Percentiles rank a stretch among this genome's conserved stretches.
phyloP scores from a whole-genome alignment of 2,888 invertebrate species.

The Melieria picta region DNA sequence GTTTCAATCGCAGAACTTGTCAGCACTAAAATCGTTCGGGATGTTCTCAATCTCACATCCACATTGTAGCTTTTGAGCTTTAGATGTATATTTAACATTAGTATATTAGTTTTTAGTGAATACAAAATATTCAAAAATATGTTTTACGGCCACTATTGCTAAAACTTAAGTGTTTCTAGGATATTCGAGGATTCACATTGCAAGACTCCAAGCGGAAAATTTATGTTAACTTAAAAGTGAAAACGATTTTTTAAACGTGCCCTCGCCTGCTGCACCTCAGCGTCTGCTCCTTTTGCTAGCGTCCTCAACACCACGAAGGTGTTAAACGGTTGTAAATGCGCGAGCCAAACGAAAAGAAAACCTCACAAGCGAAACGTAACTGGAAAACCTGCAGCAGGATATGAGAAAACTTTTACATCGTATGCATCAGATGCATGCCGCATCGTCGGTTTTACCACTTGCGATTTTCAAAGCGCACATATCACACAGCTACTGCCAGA shows the following conservation, averaged over 20 bases:
- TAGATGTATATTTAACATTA: too few species aligned
- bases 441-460: neutral
- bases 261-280: neutral
- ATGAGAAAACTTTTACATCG: conserved; percentile 1
- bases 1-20: too few species aligned
- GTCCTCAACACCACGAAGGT: conserved; percentile 32
- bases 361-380: neutral
- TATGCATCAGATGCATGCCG: neutral
- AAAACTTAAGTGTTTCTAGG: too few species aligned
- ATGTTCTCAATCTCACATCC: too few species aligned
- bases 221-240: conserved; percentile 22
- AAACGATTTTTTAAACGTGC: conserved; percentile 12
- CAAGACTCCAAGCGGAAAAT: neutral
- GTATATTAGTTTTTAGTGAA: too few species aligned
- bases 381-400: neutral
- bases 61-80: too few species aligned
- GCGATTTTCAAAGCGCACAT: neutral
- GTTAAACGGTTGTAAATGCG: conserved; percentile 45
- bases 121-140: too few species aligned
- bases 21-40: too few species aligned
- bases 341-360: neutral
- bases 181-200: too few species aligned
- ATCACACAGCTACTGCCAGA: neutral
- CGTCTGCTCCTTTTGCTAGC: neutral
- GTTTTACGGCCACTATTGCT: too few species aligned